Conservation (phyloP, 2,113 vertebrate genomes). For the Thamnophis sirtalis region DNA sequence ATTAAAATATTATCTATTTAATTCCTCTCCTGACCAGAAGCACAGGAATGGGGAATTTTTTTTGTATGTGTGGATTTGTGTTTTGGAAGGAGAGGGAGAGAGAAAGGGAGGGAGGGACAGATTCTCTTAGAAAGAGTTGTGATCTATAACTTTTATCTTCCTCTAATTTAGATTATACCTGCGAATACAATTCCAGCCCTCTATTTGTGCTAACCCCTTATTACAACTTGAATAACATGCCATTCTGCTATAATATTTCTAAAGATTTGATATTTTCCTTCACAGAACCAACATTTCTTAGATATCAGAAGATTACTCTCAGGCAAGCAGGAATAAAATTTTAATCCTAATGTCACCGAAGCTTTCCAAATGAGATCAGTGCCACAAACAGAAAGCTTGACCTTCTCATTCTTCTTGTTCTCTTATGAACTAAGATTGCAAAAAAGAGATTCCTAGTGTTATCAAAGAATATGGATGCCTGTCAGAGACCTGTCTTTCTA, state of each 20-base stretch:
- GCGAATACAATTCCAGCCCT: not conserved
- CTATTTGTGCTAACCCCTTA: not conserved
- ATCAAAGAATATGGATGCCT: not conserved
- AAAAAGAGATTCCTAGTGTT: not conserved
- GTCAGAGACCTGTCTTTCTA: not conserved
- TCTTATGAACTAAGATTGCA: not conserved
- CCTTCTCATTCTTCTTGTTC: not conserved
- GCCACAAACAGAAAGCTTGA: not conserved
- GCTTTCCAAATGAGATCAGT: not conserved
- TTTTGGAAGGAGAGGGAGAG: not conserved
- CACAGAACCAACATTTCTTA: not conserved
- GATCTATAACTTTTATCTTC: not conserved
- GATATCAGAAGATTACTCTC: not conserved
- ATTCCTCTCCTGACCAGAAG: conserved; percentile 10
- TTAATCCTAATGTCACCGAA: not conserved
- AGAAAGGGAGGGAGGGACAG: not conserved
- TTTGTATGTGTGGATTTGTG: not conserved
- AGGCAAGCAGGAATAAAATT: not conserved
- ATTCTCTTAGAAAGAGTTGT: not conserved
- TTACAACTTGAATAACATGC: not conserved
- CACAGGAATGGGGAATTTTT: not conserved
- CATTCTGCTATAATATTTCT: not conserved
- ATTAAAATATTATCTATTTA: conserved; percentile 29
- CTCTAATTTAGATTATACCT: not conserved
- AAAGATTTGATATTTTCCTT: not conserved